Base-by-base conservation (phyloP, 2,113 vertebrate genomes). In the Sula dactylatra region DNA sequence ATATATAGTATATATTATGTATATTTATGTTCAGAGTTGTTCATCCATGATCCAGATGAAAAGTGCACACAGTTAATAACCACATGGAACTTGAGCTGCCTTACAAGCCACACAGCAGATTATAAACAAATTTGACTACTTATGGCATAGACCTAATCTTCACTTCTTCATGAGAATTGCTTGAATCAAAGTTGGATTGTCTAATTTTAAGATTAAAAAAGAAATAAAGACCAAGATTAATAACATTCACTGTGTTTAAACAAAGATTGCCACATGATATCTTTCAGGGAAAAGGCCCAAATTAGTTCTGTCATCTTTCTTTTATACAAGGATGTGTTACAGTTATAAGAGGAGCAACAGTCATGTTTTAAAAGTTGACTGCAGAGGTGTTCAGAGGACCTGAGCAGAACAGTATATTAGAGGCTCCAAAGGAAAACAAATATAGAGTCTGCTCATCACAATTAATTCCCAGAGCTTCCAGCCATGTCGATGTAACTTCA, bases 381-480 rank as follows among this genome's bases (percentile, higher is more conserved):
- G 34, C 10, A 61, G 58, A 86, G 2, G 6, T 38, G 26, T 65
- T 82, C 49, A 72, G 82, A 85, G 58, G 74, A 69, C 31, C 32
- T 8, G 4, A 90, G 34, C 16, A 79, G 50, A 85, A 74, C 36
- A 22, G 2, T 44, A 4, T 21, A 14, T 65, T 64, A 55, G 34
- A 52, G 47, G 15, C 36, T 78, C 70, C 56, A 84, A 79, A 70
- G 18, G 25, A 59, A 84, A 82, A 62, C 7, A 64, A 85, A 92
- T 19, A n/a, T 13, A 80, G 66, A 90, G 29, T 32, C 38, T 65
- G 19, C 36, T 90, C 44, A 58, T 65, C 44, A 52, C 25, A 85
- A 31, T 83, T 88, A 86, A 79, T 65, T 86, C 73, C 22, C 72
- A 85, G 72, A 69, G 70, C 49, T 95, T 88, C 40, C 77, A 84